Conservation (phyloP, 2,888 invertebrate species). For the Drosophila vallismaia region DNA sequence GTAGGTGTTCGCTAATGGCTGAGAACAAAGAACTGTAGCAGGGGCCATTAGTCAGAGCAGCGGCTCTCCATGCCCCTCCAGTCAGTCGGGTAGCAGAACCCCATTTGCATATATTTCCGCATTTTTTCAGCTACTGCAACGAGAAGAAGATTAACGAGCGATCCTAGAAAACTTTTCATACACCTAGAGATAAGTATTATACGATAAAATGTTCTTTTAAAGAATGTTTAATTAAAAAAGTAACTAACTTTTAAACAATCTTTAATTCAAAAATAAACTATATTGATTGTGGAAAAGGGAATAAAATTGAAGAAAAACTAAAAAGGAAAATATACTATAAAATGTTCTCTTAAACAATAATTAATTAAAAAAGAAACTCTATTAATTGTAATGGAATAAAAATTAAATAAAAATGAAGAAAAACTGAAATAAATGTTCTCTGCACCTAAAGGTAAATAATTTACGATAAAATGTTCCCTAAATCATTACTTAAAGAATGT, state of each 20-base stretch:
- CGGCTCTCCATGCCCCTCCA: background rate
- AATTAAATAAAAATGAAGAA: too few species aligned
- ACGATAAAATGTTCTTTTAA: background rate
- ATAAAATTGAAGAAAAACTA: too few species aligned
- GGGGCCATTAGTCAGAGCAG: slow-evolving; percentile 42
- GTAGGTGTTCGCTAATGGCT: slow-evolving; percentile 52
- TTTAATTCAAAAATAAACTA: too few species aligned
- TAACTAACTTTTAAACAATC: too few species aligned
- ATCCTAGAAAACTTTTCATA: background rate
- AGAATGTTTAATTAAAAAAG: background rate
- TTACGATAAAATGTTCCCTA: too few species aligned
- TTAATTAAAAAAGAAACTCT: background rate
- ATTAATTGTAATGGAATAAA: too few species aligned
- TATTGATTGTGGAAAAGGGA: too few species aligned
- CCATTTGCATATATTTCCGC: slow-evolving; percentile 37
- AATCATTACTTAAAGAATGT: background rate
- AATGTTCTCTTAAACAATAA: background rate
- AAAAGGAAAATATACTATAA: too few species aligned
- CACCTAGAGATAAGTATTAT: background rate
- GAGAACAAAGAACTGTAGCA: slow-evolving; percentile 46
- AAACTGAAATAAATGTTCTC: too few species aligned
- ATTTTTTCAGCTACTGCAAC: slow-evolving; percentile 28
- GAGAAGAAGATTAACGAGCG: slow-evolving; percentile 31
- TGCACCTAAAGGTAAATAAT: too few species aligned
- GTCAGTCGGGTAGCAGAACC: background rate